phyloP scores from a whole-genome alignment of 2,888 invertebrate genomes.

The Psylliodes chrysocephalus region DNA sequence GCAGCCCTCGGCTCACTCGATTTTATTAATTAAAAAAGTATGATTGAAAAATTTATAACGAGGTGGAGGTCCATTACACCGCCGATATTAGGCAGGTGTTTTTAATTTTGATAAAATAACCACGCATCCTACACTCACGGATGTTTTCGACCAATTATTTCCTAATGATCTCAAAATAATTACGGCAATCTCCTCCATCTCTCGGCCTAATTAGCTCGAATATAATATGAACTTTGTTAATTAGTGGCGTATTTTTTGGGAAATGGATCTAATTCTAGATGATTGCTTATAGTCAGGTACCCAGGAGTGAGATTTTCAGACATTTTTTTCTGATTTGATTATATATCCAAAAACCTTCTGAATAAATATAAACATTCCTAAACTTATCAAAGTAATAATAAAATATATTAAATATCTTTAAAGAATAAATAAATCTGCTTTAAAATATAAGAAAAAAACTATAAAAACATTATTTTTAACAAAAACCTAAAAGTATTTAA shows the following conservation, averaged over 20 bases:
- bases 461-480: no score
- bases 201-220: constrained; percentile 44
- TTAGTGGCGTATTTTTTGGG: constrained; percentile 35
- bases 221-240: constrained; percentile 45
- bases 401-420: no score
- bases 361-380: no score
- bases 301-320: no score
- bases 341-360: no score
- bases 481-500: no score
- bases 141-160: constrained; percentile 51
- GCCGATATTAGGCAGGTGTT: constrained; percentile 47
- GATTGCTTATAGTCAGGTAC: constrained; percentile 6
- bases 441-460: no score
- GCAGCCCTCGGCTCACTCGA: not conserved
- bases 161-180: constrained; percentile 49
- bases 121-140: constrained; percentile 43
- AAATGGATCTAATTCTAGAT: constrained; percentile 33
- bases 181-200: constrained; percentile 46
- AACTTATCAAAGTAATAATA: no score
- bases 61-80: constrained; percentile 33
- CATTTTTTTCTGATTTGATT: no score
- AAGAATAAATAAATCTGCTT: no score
- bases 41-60: constrained; percentile 33
- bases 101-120: constrained; percentile 46
- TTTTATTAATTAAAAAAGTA: constrained; percentile 26